phyloP scores from a whole-genome alignment of 2,797 vertebrate species.

The Sciaenops ocellatus region DNA sequence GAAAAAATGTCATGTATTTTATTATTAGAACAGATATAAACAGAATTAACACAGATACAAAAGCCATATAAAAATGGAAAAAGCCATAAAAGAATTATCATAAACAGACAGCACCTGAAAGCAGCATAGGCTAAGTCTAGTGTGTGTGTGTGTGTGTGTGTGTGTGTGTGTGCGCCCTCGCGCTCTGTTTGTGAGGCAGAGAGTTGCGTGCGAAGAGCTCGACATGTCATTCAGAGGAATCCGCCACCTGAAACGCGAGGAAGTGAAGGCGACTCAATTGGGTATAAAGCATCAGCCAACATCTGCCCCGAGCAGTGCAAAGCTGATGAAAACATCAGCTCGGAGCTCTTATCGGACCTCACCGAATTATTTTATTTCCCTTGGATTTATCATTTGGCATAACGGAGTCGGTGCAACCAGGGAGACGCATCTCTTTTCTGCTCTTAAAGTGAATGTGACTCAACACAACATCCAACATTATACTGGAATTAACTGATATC shows the following conservation, averaged over 20 bases:
- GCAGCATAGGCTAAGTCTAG: slow-evolving; percentile 47
- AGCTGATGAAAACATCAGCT: slow-evolving; percentile 84
- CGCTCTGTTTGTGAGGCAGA: slow-evolving; percentile 82
- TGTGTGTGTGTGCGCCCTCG: slow-evolving; percentile 39
- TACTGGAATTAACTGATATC: slow-evolving; percentile 79
- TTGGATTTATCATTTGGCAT: slow-evolving; percentile 76
- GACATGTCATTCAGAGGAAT: slow-evolving; percentile 90
- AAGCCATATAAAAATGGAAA: neutral
- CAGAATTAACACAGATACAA: too few relatives aligned
- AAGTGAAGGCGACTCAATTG: slow-evolving; percentile 87
- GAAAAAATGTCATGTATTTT: accelerated
- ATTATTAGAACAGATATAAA: neutral
- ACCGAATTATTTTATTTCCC: slow-evolving; percentile 59
- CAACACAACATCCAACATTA: slow-evolving; percentile 65
- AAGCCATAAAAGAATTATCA: neutral
- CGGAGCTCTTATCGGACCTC: slow-evolving; percentile 65
- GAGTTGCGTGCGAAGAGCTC: slow-evolving; percentile 91
- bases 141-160: slow-evolving; percentile 18
- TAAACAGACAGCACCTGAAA: slow-evolving; percentile 40
- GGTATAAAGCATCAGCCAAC: slow-evolving; percentile 88
- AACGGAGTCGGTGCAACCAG: slow-evolving; percentile 64
- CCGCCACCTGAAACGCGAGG: slow-evolving; percentile 90
- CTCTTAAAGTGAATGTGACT: slow-evolving; percentile 76
- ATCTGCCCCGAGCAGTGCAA: slow-evolving; percentile 83
- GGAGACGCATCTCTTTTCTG: slow-evolving; percentile 66